Evolutionary conservation across 1,140 invertebrate species (phyloP).

Genomic region (Drosophila sucinea): DNA sequence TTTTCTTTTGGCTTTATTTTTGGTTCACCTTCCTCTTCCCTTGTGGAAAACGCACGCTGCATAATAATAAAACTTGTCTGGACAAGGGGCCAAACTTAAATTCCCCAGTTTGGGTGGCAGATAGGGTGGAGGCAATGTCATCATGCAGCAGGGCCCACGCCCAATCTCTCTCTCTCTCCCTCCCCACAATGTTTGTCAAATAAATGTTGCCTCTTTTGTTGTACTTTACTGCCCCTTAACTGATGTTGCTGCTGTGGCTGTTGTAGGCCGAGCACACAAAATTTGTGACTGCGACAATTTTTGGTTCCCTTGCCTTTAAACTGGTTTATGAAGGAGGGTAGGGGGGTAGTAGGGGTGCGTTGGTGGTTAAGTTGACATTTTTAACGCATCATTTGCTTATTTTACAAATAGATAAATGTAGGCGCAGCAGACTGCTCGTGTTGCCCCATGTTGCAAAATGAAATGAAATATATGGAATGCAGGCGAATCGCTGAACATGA

Average conservation of each 20-base stretch:
- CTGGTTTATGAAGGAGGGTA: background rate
- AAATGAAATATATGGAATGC: constrained; percentile 46
- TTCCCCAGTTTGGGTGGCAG: constrained; percentile 2
- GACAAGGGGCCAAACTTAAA: constrained; percentile 32
- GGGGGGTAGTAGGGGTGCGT: background rate
- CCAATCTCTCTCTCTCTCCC: background rate
- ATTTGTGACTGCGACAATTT: constrained; percentile 79
- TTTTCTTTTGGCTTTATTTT: constrained; percentile 5
- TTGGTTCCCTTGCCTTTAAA: constrained; percentile 1
- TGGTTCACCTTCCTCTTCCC: constrained; percentile 24
- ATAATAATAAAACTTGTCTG: constrained; percentile 70
- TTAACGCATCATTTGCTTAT: constrained; percentile 71
- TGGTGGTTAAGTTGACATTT: constrained; percentile 43
- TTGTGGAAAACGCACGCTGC: constrained; percentile 63
- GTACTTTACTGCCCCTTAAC: constrained; percentile 60
- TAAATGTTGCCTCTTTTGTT: constrained; percentile 71
- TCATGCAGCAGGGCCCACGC: background rate
- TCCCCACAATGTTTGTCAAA: constrained; percentile 70
- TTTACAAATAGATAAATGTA: constrained; percentile 54
- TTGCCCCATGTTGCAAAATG: constrained; percentile 14
- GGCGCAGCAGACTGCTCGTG: constrained; percentile 69
- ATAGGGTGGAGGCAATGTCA: background rate
- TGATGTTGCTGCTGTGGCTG: constrained; percentile 38
- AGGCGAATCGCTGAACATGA: constrained; percentile 35
- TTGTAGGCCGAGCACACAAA: constrained; percentile 53